Percentiles rank a stretch among this genome's conserved stretches.
These are phyloP conservation scores for Chelmon rostratus DNA, from an alignment of 2,797 vertebrate species.

Conservation along the genomic window DNA sequence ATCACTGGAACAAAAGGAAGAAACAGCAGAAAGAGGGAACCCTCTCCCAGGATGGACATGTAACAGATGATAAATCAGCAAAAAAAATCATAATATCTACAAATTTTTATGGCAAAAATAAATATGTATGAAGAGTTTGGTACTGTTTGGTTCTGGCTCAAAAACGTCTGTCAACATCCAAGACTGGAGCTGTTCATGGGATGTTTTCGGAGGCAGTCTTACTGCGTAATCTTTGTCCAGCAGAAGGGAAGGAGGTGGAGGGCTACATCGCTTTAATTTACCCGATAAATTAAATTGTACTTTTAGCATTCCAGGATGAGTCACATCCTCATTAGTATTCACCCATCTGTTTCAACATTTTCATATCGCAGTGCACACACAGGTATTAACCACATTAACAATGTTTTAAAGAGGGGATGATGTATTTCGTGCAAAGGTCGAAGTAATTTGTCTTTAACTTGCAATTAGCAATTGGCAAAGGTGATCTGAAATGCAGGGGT, in stretches of 20 bases:
- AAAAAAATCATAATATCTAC: no score
- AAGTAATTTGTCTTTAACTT: background rate
- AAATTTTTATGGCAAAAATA: no score
- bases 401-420: background rate
- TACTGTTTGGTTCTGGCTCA: background rate
- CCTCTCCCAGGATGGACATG: fast-evolving
- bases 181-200: background rate
- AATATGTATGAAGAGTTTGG: no score
- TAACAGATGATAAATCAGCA: no score
- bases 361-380: background rate
- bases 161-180: background rate
- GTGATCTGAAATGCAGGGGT: background rate
- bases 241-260: background rate
- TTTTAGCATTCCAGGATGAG: conserved; percentile 12
- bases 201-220: background rate
- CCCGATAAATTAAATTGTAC: conserved; percentile 2
- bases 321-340: conserved; percentile 4
- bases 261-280: background rate
- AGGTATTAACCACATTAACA: background rate
- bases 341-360: background rate
- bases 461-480: background rate
- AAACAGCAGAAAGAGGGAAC: no score
- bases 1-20: no score
- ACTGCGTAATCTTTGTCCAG: background rate
- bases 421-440: background rate